Evolutionary conservation across 2,888 invertebrate species (phyloP), one percentile per base, ranked within the genome.

Genomic region (Agriopis aurantiaria): DNA sequence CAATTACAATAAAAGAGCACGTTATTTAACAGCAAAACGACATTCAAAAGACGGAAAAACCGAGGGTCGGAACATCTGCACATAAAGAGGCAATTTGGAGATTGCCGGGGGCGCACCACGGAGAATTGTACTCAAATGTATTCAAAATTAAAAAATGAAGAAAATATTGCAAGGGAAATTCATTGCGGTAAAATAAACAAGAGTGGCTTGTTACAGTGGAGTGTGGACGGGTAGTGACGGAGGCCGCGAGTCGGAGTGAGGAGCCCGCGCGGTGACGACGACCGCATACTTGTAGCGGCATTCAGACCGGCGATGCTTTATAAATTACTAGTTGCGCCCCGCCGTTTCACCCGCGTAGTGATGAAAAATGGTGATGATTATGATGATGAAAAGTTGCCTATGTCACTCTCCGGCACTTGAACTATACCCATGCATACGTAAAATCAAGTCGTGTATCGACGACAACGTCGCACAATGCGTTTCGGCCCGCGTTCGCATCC

Each of bases 71-170:
- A 91, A 92, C 93, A 92, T 94, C 93, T 93, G 93, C 91, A 92
- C 93, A 93, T 93, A 94, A 94, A 94, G 93, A 93, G 93, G 93
- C 93, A 94, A 94, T 94, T 94, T 94, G 93, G 89, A 93, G 90
- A 94, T 94, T 94, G 93, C 93, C 93, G 90, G 90, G 91, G 93
- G 93, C 93, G 91, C 84, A 88, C 88, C 89, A 88, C 88, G 85
- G 88, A 88, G 92, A 91, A 93, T 93, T 92, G 91, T 92, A 88
- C 90, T 92, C 88, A 87, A 92, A 93, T 91, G 92, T 93, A 94
- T 93, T 92, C 92, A 92, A 93, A 92, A 91, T 92, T 91, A 91
- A 89, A 89, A 92, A 92, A 90, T 86, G 88, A 86, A 89, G 87
- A 88, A 91, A 92, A 93, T 92, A 91, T 91, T 89, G 88, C 88